These are phyloP conservation scores for Uloborus diversus DNA, from an alignment of 1,140 invertebrate species.

Conservation along the genomic window DNA sequence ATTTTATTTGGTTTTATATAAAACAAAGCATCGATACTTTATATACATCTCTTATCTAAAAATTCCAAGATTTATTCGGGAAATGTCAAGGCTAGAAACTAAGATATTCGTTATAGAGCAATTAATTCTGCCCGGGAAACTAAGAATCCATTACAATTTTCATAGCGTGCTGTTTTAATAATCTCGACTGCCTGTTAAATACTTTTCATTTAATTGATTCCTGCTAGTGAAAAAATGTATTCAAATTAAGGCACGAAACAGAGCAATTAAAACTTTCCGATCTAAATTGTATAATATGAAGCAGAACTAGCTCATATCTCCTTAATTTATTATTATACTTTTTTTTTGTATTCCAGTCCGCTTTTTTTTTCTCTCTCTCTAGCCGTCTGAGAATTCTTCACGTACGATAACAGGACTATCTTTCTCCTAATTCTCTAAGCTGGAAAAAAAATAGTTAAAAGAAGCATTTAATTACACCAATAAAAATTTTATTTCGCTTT, in stretches of 20 bases:
- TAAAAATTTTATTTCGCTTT: conserved; percentile 55
- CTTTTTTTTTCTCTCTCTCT: neutral
- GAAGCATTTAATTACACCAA: conserved; percentile 53
- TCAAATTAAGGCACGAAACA: conserved; percentile 41
- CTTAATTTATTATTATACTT: no score
- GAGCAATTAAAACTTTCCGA: conserved; percentile 33
- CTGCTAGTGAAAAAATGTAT: conserved; percentile 5
- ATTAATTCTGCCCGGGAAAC: no score
- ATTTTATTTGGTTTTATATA: no score
- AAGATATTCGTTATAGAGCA: no score
- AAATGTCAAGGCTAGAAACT: no score
- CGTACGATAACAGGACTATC: conserved; percentile 43
- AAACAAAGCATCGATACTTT: no score
- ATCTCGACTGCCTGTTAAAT: conserved; percentile 8
- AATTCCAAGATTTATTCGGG: no score
- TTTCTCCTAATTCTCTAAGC: conserved; percentile 11
- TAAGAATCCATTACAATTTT: no score
- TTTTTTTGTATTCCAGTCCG: no score
- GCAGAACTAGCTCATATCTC: neutral
- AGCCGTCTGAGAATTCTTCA: conserved; percentile 29
- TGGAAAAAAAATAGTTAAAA: conserved; percentile 53
- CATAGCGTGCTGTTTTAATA: neutral
- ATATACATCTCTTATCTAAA: no score
- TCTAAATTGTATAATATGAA: conserved; percentile 13
- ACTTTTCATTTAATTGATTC: conserved; percentile 40